phyloP scores from a whole-genome alignment of 1,140 invertebrate species.

The Brachionus calyciflorus region DNA sequence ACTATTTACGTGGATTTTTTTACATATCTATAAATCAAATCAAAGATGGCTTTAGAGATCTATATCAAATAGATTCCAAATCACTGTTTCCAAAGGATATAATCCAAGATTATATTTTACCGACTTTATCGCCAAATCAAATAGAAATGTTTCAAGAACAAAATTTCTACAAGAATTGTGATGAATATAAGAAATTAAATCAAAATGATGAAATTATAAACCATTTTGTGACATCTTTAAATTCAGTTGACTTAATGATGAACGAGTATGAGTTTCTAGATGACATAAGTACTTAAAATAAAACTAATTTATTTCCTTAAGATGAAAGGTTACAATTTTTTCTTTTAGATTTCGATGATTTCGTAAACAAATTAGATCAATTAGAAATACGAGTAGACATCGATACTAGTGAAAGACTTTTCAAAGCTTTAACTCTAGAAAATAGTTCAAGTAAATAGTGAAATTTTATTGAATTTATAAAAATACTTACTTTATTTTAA shows the following conservation, averaged over 20 bases:
- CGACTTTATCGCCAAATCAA: neutral
- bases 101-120: neutral
- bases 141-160: conserved; percentile 20
- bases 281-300: conserved; percentile 41
- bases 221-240: neutral
- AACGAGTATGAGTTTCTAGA: neutral
- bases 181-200: conserved; percentile 10
- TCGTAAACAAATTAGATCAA: neutral
- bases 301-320: too few species aligned
- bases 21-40: conserved; percentile 3
- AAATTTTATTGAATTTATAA: neutral
- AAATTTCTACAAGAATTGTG: neutral
- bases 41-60: conserved; percentile 21
- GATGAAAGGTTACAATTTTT: neutral
- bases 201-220: neutral
- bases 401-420: neutral
- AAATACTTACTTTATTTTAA: neutral
- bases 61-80: conserved; percentile 4
- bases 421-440: conserved; percentile 29
- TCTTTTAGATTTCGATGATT: conserved; percentile 8
- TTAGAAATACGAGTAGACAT: conserved; percentile 9
- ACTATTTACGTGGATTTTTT: neutral
- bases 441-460: neutral
- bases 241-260: neutral
- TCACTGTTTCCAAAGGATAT: neutral